A percentile compares a stretch with the other conserved stretches of the same genome.
Evolutionary conservation across 2,113 vertebrate species (phyloP).

Genomic region (Corythaeola cristata): DNA sequence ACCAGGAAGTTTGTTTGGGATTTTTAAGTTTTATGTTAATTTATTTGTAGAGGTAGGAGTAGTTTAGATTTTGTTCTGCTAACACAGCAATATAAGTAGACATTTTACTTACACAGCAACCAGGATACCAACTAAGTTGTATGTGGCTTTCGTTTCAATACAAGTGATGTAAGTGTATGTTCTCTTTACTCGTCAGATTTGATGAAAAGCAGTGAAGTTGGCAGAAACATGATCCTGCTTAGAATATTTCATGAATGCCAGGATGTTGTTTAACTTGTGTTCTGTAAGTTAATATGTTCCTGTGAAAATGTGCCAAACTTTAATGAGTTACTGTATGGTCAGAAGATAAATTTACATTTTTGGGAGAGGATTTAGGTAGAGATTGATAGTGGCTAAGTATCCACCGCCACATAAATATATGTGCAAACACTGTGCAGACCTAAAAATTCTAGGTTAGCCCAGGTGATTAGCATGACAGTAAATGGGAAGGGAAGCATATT

Average conservation of each 20-base stretch:
- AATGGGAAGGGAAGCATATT: not conserved
- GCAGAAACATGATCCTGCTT: not conserved
- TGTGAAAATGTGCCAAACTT: conserved; percentile 17
- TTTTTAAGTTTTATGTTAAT: not conserved
- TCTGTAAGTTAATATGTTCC: not conserved
- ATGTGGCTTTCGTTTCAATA: not conserved
- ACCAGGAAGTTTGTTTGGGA: not conserved
- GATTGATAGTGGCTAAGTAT: not conserved
- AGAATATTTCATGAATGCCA: not conserved
- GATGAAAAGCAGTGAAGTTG: conserved; percentile 49
- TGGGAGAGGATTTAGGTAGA: not conserved
- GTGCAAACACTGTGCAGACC: not conserved
- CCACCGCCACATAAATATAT: rapidly evolving
- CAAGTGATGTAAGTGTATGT: not conserved
- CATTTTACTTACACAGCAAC: not conserved
- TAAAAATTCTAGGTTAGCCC: not conserved
- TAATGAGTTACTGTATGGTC: not conserved
- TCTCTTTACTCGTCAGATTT: conserved; percentile 17
- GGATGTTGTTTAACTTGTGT: conserved; percentile 37
- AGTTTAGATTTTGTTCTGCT: not conserved
- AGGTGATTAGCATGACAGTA: not conserved
- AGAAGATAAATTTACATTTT: not conserved
- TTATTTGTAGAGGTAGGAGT: not conserved
- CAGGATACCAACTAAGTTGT: not conserved
- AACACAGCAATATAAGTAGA: not conserved